Evolutionary conservation across 2,888 invertebrate genomes (phyloP).

Genomic region (Agonopterix alstromeriana): DNA sequence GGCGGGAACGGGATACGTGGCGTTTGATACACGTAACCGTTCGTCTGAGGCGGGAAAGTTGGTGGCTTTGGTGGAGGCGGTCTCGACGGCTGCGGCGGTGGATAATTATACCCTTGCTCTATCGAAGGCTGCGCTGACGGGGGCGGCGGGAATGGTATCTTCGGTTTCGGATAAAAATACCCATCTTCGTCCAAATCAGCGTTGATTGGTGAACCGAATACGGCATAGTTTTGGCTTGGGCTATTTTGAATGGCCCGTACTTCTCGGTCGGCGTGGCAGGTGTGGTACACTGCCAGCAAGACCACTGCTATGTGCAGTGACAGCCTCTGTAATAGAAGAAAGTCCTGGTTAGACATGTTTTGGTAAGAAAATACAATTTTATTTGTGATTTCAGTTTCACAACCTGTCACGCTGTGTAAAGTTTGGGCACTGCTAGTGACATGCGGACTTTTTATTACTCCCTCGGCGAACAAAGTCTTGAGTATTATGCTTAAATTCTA

Average conservation of each 20-base stretch:
- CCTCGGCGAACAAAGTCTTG: too few species aligned
- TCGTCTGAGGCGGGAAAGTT: constrained; percentile 9
- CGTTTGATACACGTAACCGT: constrained; percentile 22
- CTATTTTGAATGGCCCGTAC: constrained; percentile 48
- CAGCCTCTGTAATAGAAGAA: constrained; percentile 56
- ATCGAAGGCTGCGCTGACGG: constrained; percentile 20
- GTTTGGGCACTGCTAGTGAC: too few species aligned
- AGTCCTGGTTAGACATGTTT: neutral
- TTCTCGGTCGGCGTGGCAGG: constrained; percentile 48
- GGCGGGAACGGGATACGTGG: constrained; percentile 27
- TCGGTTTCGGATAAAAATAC: constrained; percentile 66
- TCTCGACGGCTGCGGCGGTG: constrained; percentile 15
- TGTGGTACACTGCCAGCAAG: constrained; percentile 56
- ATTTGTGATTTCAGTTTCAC: too few species aligned
- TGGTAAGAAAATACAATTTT: neutral
- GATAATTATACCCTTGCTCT: constrained; percentile 12
- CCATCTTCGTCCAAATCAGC: constrained; percentile 62
- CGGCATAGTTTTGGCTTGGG: constrained; percentile 57
- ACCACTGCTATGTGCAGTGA: constrained; percentile 66
- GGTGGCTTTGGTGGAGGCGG: constrained; percentile 9
- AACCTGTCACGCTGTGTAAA: too few species aligned
- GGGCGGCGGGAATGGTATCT: constrained; percentile 58
- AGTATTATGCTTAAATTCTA: too few species aligned
- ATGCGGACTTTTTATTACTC: too few species aligned
- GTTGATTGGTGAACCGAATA: constrained; percentile 51